Evolutionary conservation across 2,113 vertebrate species (phyloP).

Genomic region (Dicerorhinus sumatrensis): DNA sequence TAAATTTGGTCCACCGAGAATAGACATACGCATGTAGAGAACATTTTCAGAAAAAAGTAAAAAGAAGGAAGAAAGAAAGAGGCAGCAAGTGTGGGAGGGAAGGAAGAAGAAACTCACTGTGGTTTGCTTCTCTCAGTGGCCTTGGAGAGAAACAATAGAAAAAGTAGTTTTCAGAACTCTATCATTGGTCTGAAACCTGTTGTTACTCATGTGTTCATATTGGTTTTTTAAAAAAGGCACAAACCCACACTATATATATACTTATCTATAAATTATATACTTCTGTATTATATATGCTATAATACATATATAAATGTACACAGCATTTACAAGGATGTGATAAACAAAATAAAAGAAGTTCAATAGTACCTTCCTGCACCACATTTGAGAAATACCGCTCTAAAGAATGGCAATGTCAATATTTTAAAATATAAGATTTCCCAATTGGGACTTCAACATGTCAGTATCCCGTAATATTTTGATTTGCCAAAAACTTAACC

Average conservation of each 20-base stretch:
- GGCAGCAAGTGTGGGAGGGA: neutral
- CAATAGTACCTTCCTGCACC: neutral
- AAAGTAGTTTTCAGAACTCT: neutral
- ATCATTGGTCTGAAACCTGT: neutral
- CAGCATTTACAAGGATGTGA: neutral
- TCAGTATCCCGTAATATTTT: neutral
- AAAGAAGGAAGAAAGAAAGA: neutral
- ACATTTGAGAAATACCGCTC: neutral
- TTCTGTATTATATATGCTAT: neutral
- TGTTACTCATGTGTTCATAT: neutral
- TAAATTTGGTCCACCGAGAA: neutral
- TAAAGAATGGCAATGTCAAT: neutral
- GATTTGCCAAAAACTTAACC: neutral
- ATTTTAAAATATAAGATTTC: neutral
- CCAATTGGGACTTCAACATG: neutral
- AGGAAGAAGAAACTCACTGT: neutral
- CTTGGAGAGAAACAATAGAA: neutral
- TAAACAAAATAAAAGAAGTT: neutral
- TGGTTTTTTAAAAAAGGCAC: neutral
- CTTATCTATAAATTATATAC: neutral
- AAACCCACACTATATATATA: neutral
- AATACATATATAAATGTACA: neutral
- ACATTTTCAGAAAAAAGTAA: neutral
- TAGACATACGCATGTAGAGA: neutral
- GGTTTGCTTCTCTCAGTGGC: neutral